Base-by-base conservation (phyloP, 2,113 vertebrate genomes). In the Atherinomorus stipes region DNA sequence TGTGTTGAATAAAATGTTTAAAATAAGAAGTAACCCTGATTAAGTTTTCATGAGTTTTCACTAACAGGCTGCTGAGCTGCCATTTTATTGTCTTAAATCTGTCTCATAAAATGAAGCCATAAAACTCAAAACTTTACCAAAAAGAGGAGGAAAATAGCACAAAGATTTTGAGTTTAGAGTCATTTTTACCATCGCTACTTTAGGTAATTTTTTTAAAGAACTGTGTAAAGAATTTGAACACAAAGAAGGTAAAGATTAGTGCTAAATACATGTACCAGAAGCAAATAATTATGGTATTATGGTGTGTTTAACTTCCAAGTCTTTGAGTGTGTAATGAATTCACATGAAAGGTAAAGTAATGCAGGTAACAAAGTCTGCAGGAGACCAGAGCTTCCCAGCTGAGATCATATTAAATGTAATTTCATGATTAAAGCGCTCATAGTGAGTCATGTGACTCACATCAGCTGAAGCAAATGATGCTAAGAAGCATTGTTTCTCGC, bases 1-100 rank as follows among this genome's bases (percentile, higher is more conserved):
- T 12, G 47, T 58, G 45, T 47, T 51, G 58, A 74, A 38, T 52
- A 23, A 52, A 62, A 58, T 26, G 50, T 34, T 6, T 9, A 54
- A 56, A 60, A 54, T 51, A 25, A 62, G 61, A 80, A 52, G 26
- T 77, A 74, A 64, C 21, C 38, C 71, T 67, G 34, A 54, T 83
- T 44, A 68, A 4, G 1, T 67, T 81, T 76, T 66, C 37, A 56
- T 26, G 38, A 50, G 15, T 40, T 72, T 50, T 61, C 60, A 42
- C 11, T 74, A 73, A 67, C 61, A 52, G 16, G 51, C 57, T 31
- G 21, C 59, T 37, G 28, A 60, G 38, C 44, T 64, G 56, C 52
- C 37, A 42, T 45, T 85, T 80, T 54, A 60, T 45, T 49, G 22
- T 77, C 25, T 62, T 49, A 34, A 38, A 58, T 52, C n/a, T 74